Evolutionary conservation across 2,888 invertebrate species (phyloP), one percentile per base, ranked within the genome.

Genomic region (Parnassius apollo): DNA sequence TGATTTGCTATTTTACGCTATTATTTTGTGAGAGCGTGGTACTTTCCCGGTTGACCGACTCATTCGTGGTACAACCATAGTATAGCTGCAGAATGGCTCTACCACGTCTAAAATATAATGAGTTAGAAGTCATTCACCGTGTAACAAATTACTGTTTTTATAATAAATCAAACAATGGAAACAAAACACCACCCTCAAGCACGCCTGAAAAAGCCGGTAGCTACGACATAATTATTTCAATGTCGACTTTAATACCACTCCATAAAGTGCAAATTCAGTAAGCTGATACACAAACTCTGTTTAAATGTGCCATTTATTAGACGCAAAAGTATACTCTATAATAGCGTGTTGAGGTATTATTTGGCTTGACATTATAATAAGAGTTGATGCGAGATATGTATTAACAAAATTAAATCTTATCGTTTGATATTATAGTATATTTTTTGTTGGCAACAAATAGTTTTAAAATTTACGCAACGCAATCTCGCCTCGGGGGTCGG

Each of bases 151-250:
- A 35, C 35, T 35, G 1, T 35, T 35, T 67, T 76, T 76, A 76
- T 72, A 72, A 69, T 74, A 75, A 65, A 70, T 57, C 7, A 42
- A 53, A 59, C 71, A 81, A 77, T 87, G 88, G 82, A 86, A 81
- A 86, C 82, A 61, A 59, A 64, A 73, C 56, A 10, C 71, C 77
- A 74, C 81, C 81, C 81, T 70, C 66, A 70, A 59, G 71, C 70
- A 70, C 74, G 76, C 66, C 82, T 79, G 78, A 72, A 84, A 88
- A 83, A 80, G 82, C 76, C 74, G 74, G 70, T 69, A 68, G 71
- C 77, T 61, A 77, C 81, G 72, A 71, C 65, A 78, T 76, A 70
- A 49, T 22, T 73, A 72, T 49, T n/a, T 64, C 2, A 82, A 77
- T 71, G 64, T 49, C 62, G 42, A 77, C 78, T 68, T 68, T 83